phyloP scores from a whole-genome alignment of 2,113 vertebrate species.

The Plecotus auritus region DNA sequence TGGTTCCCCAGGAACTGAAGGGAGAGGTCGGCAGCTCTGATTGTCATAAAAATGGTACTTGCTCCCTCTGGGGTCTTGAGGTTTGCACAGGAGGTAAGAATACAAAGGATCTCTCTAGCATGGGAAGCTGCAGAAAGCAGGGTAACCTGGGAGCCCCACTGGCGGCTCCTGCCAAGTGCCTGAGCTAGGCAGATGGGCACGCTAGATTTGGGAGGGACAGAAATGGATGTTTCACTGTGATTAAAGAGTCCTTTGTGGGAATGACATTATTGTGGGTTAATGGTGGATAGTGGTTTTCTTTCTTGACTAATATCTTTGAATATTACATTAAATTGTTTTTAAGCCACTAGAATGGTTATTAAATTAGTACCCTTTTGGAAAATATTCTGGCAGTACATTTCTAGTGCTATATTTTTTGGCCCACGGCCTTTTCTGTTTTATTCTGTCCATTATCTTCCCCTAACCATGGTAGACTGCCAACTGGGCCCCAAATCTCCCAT shows the following conservation, averaged over 20 bases:
- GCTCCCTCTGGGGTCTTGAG: neutral
- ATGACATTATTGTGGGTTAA: neutral
- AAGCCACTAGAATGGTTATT: slow-evolving; percentile 39
- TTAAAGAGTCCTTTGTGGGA: neutral
- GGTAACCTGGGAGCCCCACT: neutral
- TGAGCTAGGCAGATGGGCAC: neutral
- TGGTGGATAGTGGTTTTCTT: neutral
- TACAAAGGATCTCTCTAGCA: neutral
- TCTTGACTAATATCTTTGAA: slow-evolving; percentile 18
- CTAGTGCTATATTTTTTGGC: neutral
- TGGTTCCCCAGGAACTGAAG: neutral
- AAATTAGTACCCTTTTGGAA: slow-evolving; percentile 39
- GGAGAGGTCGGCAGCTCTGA: neutral
- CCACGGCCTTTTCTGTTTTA: neutral
- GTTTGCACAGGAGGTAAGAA: neutral
- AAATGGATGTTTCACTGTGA: neutral
- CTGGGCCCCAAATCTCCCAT: neutral
- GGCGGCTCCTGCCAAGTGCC: neutral
- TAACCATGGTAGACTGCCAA: neutral
- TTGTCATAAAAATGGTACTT: neutral
- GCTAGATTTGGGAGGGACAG: neutral
- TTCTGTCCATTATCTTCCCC: slow-evolving; percentile 15
- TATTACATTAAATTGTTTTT: slow-evolving; percentile 38
- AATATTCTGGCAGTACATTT: slow-evolving; percentile 29
- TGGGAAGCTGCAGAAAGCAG: neutral